A percentile compares a stretch with the other conserved stretches of the same genome.
Evolutionary conservation across 2,888 invertebrate species (phyloP).

Genomic region (Meloe dianella): DNA sequence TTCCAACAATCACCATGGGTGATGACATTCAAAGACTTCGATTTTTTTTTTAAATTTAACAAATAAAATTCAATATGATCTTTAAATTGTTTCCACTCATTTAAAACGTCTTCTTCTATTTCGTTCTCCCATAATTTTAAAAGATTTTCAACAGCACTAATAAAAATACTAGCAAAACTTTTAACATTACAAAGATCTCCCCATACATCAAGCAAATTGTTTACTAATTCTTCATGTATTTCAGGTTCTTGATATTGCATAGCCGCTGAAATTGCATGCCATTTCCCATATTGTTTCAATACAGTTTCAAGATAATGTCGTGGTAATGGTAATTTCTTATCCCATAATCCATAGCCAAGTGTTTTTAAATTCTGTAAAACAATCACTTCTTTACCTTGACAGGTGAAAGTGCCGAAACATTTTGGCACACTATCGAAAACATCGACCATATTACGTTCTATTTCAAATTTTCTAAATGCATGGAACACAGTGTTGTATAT

Average conservation of each 20-base stretch:
- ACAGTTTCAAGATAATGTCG: conserved; percentile 41
- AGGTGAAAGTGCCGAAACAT: conserved; percentile 19
- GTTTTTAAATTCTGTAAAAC: conserved; percentile 40
- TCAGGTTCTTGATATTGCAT: not conserved
- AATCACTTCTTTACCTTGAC: conserved; percentile 10
- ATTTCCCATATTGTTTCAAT: conserved; percentile 39
- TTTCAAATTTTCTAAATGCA: conserved; percentile 18
- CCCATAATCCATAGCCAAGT: conserved; percentile 36
- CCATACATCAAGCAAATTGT: not conserved
- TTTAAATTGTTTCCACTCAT: not conserved
- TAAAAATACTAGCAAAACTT: not conserved
- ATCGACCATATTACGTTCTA: not conserved
- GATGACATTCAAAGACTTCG: conserved; percentile 12
- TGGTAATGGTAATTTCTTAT: conserved; percentile 40
- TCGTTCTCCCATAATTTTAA: not conserved
- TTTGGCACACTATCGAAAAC: conserved; percentile 19
- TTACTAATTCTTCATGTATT: conserved; percentile 31
- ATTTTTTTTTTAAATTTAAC: not conserved
- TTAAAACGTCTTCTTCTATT: not conserved
- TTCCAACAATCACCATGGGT: conserved; percentile 29
- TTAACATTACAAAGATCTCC: not conserved
- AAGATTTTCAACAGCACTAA: not conserved
- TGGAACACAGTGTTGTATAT: not conserved
- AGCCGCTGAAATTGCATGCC: conserved; percentile 12
- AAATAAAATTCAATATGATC: not conserved